Evolutionary conservation across 2,113 vertebrate species (phyloP), one percentile per base, ranked within the genome.

Genomic region (Hyla sarda): DNA sequence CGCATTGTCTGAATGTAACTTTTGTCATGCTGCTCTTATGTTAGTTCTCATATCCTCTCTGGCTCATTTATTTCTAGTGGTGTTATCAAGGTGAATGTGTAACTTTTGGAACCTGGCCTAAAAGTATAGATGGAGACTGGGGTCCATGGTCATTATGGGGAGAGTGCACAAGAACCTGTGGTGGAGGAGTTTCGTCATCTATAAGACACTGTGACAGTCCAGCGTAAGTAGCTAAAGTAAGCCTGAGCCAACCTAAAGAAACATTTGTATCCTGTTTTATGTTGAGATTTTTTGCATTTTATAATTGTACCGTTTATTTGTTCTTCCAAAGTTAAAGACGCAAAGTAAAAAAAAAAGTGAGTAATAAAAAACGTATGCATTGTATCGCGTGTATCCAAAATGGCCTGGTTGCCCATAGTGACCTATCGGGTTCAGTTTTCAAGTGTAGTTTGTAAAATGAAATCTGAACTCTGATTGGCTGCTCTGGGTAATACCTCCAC

Each of bases 201-300:
- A 93, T 96, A 94, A 97, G 97, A 95, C 98, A 97, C 95, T 99
- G 98, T 99, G 98, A 99, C 97, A 99, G 97, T 96, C 98, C 98
- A 99, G 96, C 97, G 97, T 99, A 99, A 99, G 98, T 99, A 99
- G 96, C 96, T 97, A 98, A 99, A 99, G 98, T 99, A 99, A 99
- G 97, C 97, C 92, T 80, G 93, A 97, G 94, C 96, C 96, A 95
- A 93, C 88, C 95, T 93, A 95, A 96, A 95, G 95, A 96, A 94
- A 90, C 91, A 89, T 71, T 93, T 95, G 93, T 93, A 86, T 81
- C 54, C 50, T 86, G 41, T 81, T 56, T 67, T 62, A 89, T 89
- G 92, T 23, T 56, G 1, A 10, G 3, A 54, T 79, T 58, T 58
- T 45, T 81, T 47, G 50, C 7, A n/a, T 81, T 32, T 62, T 45